A percentile compares a stretch with the other conserved stretches of the same genome.
These are phyloP conservation scores for Gymnothorax javanicus DNA, from an alignment of 2,797 vertebrate genomes.

Conservation along the genomic window DNA sequence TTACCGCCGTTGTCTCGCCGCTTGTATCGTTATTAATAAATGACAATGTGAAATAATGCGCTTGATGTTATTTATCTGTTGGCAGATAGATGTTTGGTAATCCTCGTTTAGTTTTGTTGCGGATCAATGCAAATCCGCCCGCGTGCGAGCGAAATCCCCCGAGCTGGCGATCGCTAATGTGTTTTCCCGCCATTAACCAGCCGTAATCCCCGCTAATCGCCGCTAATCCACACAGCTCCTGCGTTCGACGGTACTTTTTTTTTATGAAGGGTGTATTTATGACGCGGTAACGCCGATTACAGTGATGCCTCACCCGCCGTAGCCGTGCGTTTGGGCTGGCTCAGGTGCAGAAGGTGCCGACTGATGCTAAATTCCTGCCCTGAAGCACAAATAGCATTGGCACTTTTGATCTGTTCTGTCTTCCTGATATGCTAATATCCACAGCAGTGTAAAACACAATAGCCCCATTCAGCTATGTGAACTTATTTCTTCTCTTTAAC, in stretches of 20 bases:
- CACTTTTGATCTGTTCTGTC: neutral
- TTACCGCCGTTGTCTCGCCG: slow-evolving; percentile 71
- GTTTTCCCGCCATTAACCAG: slow-evolving; percentile 84
- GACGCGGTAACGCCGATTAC: slow-evolving; percentile 12
- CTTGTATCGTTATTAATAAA: slow-evolving; percentile 81
- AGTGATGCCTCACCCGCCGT: neutral
- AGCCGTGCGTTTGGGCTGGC: neutral
- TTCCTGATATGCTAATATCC: neutral
- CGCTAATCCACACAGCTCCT: slow-evolving; percentile 79
- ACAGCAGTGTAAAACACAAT: neutral
- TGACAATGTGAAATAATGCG: slow-evolving; percentile 73
- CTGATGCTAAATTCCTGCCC: neutral
- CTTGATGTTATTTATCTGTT: slow-evolving; percentile 85
- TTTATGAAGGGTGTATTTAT: slow-evolving; percentile 64
- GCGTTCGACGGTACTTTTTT: slow-evolving; percentile 73
- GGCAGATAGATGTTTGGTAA: slow-evolving; percentile 81
- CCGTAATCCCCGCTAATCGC: slow-evolving; percentile 83
- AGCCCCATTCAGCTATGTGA: too few relatives aligned
- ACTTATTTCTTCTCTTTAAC: too few relatives aligned
- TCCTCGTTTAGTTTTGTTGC: slow-evolving; percentile 82
- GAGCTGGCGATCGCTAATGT: slow-evolving; percentile 77
- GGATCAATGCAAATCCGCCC: slow-evolving; percentile 84
- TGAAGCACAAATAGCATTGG: neutral
- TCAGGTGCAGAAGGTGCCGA: neutral
- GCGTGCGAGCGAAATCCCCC: slow-evolving; percentile 67